Conservation (phyloP, 2,113 vertebrate genomes). For the Corythaixoides concolor region DNA sequence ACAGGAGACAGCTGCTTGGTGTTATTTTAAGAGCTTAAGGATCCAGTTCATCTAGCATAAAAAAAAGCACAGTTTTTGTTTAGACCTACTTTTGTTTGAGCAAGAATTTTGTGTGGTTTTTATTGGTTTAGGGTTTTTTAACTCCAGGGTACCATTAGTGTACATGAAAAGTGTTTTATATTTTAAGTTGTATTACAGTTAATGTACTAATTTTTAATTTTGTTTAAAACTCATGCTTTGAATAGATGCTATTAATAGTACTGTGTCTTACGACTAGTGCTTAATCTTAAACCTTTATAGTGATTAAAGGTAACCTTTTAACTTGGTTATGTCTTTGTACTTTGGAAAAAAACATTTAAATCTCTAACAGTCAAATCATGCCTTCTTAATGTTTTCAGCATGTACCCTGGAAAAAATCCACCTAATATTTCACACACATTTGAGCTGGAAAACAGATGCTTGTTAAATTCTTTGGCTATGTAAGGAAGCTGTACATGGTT, state of each 20-base stretch:
- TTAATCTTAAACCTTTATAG: not conserved
- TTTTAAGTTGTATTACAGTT: not conserved
- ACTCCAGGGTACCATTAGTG: not conserved
- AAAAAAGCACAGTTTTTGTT: not conserved
- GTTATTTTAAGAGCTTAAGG: not conserved
- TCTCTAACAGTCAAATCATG: constrained; percentile 21
- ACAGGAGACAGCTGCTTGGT: not conserved
- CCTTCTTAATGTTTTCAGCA: constrained; percentile 63
- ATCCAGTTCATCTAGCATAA: not conserved
- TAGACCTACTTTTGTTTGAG: not conserved
- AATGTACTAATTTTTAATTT: not conserved
- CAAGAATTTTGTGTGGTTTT: not conserved
- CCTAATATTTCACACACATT: constrained; percentile 66
- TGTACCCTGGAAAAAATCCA: constrained; percentile 64
- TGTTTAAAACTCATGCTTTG: not conserved
- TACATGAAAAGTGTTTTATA: not conserved
- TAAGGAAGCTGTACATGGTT: constrained; percentile 56
- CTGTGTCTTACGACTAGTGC: not conserved
- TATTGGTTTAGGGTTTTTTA: not conserved
- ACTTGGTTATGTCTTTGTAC: constrained; percentile 38
- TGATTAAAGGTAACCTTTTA: constrained; percentile 35
- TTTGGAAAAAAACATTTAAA: not conserved
- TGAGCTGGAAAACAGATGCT: constrained; percentile 69
- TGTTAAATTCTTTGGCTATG: constrained; percentile 67
- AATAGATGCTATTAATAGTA: not conserved